These are phyloP conservation scores for Agrochola lychnidis DNA, from an alignment of 2,888 invertebrate genomes.

Conservation along the genomic window DNA sequence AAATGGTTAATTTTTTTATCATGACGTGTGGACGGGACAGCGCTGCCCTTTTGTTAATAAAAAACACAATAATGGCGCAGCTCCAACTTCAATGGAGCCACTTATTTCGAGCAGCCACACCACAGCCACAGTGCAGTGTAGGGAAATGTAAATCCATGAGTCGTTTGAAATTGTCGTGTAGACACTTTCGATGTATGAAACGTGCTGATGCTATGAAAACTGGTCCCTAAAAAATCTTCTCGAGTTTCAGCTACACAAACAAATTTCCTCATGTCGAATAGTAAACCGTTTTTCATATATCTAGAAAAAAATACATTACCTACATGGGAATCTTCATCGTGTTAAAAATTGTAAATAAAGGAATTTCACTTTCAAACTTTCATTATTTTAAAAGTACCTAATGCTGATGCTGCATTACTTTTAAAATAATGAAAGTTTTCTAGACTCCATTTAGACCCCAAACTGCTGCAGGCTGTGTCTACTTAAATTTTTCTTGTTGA, in stretches of 20 bases:
- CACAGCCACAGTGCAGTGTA: slow-evolving; percentile 18
- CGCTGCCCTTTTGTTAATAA: slow-evolving; percentile 61
- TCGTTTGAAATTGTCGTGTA: too few species aligned
- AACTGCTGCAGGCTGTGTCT: background rate
- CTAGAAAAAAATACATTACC: too few species aligned
- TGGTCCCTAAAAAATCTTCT: too few species aligned
- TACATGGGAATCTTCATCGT: too few species aligned
- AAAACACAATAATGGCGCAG: slow-evolving; percentile 58
- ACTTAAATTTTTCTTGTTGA: background rate
- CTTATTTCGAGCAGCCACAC: slow-evolving; percentile 54
- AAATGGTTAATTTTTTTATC: slow-evolving; percentile 56
- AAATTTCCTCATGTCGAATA: too few species aligned
- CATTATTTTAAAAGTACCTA: too few species aligned
- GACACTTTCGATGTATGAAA: too few species aligned
- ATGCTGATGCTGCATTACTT: background rate
- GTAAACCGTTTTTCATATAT: too few species aligned
- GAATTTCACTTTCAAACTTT: too few species aligned
- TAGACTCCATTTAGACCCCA: background rate
- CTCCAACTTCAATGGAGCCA: slow-evolving; percentile 47
- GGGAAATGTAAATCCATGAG: slow-evolving; percentile 4
- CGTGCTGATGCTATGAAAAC: too few species aligned
- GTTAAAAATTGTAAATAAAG: too few species aligned
- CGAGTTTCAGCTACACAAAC: too few species aligned
- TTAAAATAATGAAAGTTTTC: background rate
- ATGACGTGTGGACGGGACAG: slow-evolving; percentile 52